These are phyloP conservation scores for Dendrolimus houi DNA, from an alignment of 2,888 invertebrate species.

Conservation along the genomic window DNA sequence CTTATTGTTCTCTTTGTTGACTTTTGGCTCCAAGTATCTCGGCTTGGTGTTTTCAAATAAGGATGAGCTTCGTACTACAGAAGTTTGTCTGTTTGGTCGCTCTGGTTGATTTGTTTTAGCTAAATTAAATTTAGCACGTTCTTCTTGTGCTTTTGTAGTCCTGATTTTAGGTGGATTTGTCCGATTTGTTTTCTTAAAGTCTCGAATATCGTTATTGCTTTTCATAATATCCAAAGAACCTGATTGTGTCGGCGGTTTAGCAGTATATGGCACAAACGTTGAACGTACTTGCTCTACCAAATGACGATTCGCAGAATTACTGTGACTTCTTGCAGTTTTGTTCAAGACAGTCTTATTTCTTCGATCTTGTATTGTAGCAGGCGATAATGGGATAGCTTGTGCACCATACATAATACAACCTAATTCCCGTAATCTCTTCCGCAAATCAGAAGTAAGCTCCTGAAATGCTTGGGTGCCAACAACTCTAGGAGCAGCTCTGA, in stretches of 20 bases:
- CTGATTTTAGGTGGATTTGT: slow-evolving; percentile 38
- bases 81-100: slow-evolving; percentile 16
- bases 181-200: slow-evolving; percentile 20
- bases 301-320: slow-evolving; percentile 21
- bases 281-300: slow-evolving; percentile 50
- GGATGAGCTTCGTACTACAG: slow-evolving; percentile 8
- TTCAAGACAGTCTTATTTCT: slow-evolving; percentile 20
- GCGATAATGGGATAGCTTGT: slow-evolving; percentile 19
- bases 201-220: slow-evolving; percentile 24
- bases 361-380: slow-evolving; percentile 21
- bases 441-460: slow-evolving; percentile 43
- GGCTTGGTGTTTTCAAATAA: slow-evolving; percentile 64
- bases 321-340: slow-evolving; percentile 16
- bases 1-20: slow-evolving; percentile 23
- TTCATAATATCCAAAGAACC: slow-evolving; percentile 20
- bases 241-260: slow-evolving; percentile 26
- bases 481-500: slow-evolving; percentile 45
- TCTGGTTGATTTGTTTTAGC: slow-evolving; percentile 38
- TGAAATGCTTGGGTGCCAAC: slow-evolving; percentile 45
- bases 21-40: slow-evolving; percentile 78
- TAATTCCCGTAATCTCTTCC: slow-evolving; percentile 47
- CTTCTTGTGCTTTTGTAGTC: slow-evolving; percentile 61
- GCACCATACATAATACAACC: slow-evolving; percentile 48
- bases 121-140: slow-evolving; percentile 55
- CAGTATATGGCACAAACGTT: slow-evolving; percentile 49